Evolutionary conservation across 2,888 invertebrate genomes (phyloP).

Genomic region (Lepidonotus clava): DNA sequence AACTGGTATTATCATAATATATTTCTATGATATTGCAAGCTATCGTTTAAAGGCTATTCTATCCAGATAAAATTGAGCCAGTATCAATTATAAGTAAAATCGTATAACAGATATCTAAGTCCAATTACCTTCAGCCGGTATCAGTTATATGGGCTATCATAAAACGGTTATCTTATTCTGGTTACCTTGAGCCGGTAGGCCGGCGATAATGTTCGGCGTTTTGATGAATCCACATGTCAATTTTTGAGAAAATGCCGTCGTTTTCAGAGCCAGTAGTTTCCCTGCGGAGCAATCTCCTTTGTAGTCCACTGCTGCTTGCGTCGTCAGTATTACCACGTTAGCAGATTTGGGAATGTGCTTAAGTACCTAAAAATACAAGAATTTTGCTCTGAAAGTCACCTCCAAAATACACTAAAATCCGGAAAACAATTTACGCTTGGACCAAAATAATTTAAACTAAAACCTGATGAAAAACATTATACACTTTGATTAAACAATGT

Average conservation of each 20-base stretch:
- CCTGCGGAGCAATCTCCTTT: constrained; percentile 70
- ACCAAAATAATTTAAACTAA: neutral
- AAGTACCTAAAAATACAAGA: constrained; percentile 43
- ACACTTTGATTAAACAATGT: neutral
- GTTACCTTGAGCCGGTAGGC: constrained; percentile 76
- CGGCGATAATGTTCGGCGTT: constrained; percentile 76
- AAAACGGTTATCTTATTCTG: too few species aligned
- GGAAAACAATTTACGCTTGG: neutral
- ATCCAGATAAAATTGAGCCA: too few species aligned
- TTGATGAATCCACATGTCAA: constrained; percentile 73
- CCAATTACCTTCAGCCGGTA: too few species aligned
- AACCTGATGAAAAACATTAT: neutral
- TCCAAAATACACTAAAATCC: constrained; percentile 62
- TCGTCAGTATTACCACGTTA: constrained; percentile 69
- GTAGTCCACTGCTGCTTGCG: constrained; percentile 70
- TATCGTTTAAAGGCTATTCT: too few species aligned
- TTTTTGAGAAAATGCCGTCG: constrained; percentile 67
- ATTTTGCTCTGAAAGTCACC: constrained; percentile 69
- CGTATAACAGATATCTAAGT: too few species aligned
- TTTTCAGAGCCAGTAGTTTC: constrained; percentile 72
- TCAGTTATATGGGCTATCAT: too few species aligned
- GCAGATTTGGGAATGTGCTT: constrained; percentile 58
- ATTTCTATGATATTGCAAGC: too few species aligned
- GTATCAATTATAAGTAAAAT: too few species aligned
- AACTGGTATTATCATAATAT: too few species aligned